phyloP scores from a whole-genome alignment of 2,113 vertebrate genomes.

The Natator depressus region DNA sequence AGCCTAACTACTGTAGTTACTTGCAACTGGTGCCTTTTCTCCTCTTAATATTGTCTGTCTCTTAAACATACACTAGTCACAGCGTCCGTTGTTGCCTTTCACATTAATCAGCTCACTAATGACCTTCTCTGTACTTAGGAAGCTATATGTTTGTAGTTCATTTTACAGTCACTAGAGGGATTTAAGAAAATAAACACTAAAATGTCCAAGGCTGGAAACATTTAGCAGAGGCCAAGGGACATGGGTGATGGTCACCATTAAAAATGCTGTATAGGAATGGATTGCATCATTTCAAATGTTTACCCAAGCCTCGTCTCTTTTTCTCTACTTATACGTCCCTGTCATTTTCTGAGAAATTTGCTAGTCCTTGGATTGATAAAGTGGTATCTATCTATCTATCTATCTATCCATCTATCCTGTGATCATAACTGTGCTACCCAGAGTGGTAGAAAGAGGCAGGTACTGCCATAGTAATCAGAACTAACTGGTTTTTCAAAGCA shows the following conservation, averaged over 20 bases:
- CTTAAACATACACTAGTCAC: not conserved
- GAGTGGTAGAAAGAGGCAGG: too few species aligned
- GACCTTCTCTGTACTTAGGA: not conserved
- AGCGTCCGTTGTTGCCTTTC: not conserved
- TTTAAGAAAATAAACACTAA: not conserved
- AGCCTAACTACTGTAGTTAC: not conserved
- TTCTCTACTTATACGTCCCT: rapidly evolving
- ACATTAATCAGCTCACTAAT: not conserved
- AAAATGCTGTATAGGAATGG: not conserved
- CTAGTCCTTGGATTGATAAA: not conserved
- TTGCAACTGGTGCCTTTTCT: not conserved
- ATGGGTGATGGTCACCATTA: not conserved
- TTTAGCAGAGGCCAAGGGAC: too few species aligned
- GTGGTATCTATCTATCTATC: not conserved
- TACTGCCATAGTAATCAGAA: too few species aligned
- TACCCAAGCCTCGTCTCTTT: not conserved
- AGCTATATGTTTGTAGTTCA: not conserved
- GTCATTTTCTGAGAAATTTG: not conserved
- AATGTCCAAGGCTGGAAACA: not conserved
- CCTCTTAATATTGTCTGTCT: not conserved
- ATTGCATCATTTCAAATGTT: not conserved
- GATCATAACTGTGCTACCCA: not conserved
- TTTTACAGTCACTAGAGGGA: not conserved
- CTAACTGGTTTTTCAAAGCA: too few species aligned
- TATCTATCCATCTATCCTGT: not conserved